Base-by-base conservation (phyloP, 2,113 vertebrate genomes). In the Gobio gobio region DNA sequence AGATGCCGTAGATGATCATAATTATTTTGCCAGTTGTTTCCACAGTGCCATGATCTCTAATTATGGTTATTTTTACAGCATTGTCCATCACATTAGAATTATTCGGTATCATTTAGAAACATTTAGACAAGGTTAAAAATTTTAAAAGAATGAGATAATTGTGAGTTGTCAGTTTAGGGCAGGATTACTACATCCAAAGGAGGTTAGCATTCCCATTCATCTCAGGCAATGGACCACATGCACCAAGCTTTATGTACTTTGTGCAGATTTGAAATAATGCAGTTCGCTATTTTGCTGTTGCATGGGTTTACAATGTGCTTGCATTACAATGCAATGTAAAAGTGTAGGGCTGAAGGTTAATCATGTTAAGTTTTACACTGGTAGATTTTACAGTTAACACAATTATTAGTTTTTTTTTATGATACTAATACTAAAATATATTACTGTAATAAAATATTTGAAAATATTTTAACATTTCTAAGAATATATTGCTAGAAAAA, bases 11-110 rank as follows among this genome's bases (percentile, higher is more conserved):
- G 24, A 79, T 43, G 58, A 33, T 83, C 78, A n/a, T 86, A 82
- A 59, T 74, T 83, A 61, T 83, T 85, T 83, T 61, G 10, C 20
- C 64, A 66, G 22, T 83, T n/a, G 56, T 82, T 86, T 81, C 36
- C 40, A 68, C 58, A 22, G 70, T 83, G 51, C 47, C 47, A 22
- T 61, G 58, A 12, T 80, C 56, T 51, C 63, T 56, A 78, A 85
- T 83, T 83, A 64, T 68, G 47, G 16, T 63, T 66, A 70, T 75
- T 86, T 78, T 86, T 26, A 83, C 29, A 29, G 22, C 20, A 76
- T 59, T 83, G 70, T 26, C 68, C 64, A 58, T 63, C 68, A 68
- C 68, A 80, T 63, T 80, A 29, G 76, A 36, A 56, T 72, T 68
- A 51, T 78, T 36, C 10, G 0, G 10, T 29, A 68, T 66, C 61